Percentiles rank a stretch among this genome's conserved stretches.
Evolutionary conservation across 2,113 vertebrate species (phyloP).

Genomic region (Peromyscus maniculatus): DNA sequence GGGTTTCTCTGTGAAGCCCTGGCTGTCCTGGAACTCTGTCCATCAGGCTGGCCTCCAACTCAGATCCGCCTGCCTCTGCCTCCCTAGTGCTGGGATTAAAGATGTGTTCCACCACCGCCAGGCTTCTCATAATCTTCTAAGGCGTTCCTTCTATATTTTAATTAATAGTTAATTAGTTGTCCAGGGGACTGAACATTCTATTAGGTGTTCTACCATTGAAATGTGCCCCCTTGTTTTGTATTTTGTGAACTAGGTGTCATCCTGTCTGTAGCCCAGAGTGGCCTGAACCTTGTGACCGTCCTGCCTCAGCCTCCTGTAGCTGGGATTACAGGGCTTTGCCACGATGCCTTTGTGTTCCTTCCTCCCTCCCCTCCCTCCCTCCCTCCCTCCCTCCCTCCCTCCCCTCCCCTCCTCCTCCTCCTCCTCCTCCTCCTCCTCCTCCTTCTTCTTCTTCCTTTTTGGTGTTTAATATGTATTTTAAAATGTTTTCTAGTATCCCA

Average conservation of each 20-base stretch:
- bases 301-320: neutral
- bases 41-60: no score
- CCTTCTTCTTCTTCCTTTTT: neutral
- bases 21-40: neutral
- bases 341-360: neutral
- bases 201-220: neutral
- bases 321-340: neutral
- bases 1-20: neutral
- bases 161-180: neutral
- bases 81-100: neutral
- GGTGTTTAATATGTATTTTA: neutral
- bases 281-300: neutral
- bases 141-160: neutral
- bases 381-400: no score
- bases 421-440: no score
- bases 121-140: neutral
- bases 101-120: neutral
- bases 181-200: neutral
- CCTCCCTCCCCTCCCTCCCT: neutral
- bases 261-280: neutral
- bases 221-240: neutral
- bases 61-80: no score
- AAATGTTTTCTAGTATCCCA: neutral
- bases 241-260: neutral
- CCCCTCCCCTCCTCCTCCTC: no score